Percentiles rank a stretch among this genome's conserved stretches.
These are phyloP conservation scores for Unio pictorum DNA, from an alignment of 2,888 invertebrate genomes.

Conservation along the genomic window DNA sequence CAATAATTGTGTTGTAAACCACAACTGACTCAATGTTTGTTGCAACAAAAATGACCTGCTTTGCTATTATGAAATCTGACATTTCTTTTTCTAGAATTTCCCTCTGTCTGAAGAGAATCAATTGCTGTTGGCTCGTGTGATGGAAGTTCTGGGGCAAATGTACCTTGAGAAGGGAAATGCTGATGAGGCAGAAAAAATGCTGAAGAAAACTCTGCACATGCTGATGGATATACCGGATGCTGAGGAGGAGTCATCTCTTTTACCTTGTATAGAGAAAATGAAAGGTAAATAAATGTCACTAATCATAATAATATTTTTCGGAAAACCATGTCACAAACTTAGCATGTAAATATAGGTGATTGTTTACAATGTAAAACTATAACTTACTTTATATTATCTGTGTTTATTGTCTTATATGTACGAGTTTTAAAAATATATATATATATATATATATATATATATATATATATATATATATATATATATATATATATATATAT, in stretches of 20 bases:
- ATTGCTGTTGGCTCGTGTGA: slow-evolving; percentile 43
- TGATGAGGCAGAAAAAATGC: slow-evolving; percentile 46
- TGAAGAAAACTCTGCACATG: slow-evolving; percentile 44
- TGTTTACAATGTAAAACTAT: no score
- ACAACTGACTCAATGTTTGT: neutral
- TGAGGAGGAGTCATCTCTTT: slow-evolving; percentile 36
- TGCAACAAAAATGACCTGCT: no score
- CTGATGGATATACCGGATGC: slow-evolving; percentile 43
- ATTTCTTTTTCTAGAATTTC: slow-evolving; percentile 46
- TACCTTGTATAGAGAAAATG: slow-evolving; percentile 32
- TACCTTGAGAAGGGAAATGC: slow-evolving; percentile 29
- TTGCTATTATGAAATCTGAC: neutral
- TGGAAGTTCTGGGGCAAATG: slow-evolving; percentile 49
- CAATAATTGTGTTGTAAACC: no score
- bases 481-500: no score
- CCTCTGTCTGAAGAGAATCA: slow-evolving; percentile 47
- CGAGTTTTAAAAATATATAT: no score
- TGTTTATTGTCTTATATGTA: no score
- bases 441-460: no score
- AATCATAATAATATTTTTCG: no score
- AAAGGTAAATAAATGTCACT: slow-evolving; percentile 38
- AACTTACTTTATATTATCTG: no score
- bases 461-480: no score
- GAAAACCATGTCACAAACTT: no score
- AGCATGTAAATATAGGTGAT: no score